Conservation (phyloP, 2,113 vertebrate species). For the Microtus ochrogaster region DNA sequence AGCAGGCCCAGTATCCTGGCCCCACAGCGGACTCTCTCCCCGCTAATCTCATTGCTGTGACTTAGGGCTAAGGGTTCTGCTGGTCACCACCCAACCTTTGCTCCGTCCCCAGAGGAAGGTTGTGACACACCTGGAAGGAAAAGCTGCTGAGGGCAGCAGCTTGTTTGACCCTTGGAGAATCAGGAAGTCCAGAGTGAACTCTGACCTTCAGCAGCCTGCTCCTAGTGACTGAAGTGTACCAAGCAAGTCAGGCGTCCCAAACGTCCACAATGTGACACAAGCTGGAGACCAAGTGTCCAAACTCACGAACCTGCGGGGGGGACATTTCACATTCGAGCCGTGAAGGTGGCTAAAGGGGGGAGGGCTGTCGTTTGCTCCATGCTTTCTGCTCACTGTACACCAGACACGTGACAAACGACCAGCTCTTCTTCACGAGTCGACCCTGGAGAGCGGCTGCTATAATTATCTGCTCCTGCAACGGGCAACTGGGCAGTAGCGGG, state of each 20-base stretch:
- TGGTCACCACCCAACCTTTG: background rate
- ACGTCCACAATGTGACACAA: background rate
- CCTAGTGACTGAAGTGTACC: background rate
- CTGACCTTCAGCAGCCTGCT: background rate
- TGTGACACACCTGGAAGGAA: background rate
- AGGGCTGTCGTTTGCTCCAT: fast-evolving
- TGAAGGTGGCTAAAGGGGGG: background rate
- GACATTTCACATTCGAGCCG: background rate
- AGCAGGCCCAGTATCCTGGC: too few relatives aligned
- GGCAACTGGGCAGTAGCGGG: background rate
- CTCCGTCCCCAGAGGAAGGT: background rate
- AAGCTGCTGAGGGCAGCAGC: background rate
- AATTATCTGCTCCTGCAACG: conserved; percentile 11
- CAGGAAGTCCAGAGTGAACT: background rate
- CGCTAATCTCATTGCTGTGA: background rate
- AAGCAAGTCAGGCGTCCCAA: background rate
- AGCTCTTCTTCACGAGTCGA: background rate
- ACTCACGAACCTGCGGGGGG: background rate
- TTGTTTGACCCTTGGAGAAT: background rate
- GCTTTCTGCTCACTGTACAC: background rate
- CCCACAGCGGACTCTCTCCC: too few relatives aligned
- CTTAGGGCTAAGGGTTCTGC: background rate
- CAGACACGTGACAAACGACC: background rate
- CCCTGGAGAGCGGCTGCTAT: background rate
- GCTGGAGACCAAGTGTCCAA: background rate